These are phyloP conservation scores for Diplodus puntazzo DNA, from an alignment of 2,797 vertebrate genomes.

Conservation along the genomic window DNA sequence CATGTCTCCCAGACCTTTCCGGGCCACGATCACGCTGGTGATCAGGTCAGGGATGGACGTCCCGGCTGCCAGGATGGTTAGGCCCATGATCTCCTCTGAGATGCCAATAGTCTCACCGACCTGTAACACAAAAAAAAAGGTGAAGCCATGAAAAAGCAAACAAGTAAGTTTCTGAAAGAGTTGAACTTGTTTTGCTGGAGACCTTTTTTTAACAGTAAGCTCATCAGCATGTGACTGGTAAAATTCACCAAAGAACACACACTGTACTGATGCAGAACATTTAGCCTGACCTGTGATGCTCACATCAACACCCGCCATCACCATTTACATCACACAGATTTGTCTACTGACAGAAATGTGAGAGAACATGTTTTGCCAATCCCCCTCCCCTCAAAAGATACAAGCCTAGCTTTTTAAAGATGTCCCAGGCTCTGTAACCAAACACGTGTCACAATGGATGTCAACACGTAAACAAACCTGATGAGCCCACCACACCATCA, in stretches of 20 bases:
- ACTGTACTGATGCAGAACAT: background rate
- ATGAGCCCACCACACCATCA: slow-evolving; percentile 99
- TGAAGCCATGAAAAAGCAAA: background rate
- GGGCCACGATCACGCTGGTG: slow-evolving; percentile 95
- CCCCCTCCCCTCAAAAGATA: background rate
- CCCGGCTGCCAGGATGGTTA: slow-evolving; percentile 95
- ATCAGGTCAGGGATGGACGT: slow-evolving; percentile 97
- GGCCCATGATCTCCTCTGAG: slow-evolving; percentile 96
- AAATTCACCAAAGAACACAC: background rate
- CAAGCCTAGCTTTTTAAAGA: background rate
- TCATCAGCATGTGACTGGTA: background rate
- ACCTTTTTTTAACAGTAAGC: background rate
- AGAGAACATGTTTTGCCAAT: too few species aligned
- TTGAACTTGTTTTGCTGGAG: background rate
- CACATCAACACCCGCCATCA: too few species aligned
- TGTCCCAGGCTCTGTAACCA: background rate
- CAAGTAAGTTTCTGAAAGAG: background rate
- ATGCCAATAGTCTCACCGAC: slow-evolving; percentile 95
- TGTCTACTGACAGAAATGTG: too few species aligned
- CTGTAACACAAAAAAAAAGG: slow-evolving; percentile 65
- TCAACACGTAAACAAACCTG: slow-evolving; percentile 84
- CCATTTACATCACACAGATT: too few species aligned
- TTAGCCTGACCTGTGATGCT: background rate
- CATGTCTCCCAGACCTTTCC: slow-evolving; percentile 96
- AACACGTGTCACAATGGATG: background rate